These are phyloP conservation scores for Sander vitreus DNA, from an alignment of 2,113 vertebrate genomes.

Conservation along the genomic window DNA sequence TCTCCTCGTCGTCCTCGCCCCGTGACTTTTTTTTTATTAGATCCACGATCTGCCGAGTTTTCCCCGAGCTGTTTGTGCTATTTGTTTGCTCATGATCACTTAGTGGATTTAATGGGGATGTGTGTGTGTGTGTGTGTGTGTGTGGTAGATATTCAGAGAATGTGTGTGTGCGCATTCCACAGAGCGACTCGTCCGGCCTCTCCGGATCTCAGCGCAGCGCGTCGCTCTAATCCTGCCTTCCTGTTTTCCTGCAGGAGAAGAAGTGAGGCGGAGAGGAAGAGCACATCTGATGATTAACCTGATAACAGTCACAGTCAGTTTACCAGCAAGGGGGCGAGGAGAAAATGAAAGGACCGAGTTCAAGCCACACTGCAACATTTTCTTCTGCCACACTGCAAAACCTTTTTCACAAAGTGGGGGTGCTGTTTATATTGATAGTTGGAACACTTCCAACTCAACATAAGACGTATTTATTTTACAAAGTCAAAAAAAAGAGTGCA, in stretches of 20 bases:
- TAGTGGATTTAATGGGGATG: conserved; percentile 63
- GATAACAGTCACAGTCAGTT: conserved; percentile 60
- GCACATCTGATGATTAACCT: conserved; percentile 80
- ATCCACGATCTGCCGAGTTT: conserved; percentile 45
- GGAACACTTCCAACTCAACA: not conserved
- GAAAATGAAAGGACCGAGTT: not conserved
- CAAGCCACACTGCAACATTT: not conserved
- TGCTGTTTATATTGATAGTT: not conserved
- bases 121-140: conserved; percentile 5
- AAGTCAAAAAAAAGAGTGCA: not conserved
- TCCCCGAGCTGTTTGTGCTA: conserved; percentile 63
- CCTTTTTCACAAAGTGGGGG: not conserved
- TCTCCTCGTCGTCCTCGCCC: conserved; percentile 43
- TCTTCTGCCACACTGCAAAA: too few relatives aligned
- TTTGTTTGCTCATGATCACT: conserved; percentile 73
- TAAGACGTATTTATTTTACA: not conserved
- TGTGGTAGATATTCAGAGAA: conserved; percentile 3
- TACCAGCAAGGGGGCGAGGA: conserved; percentile 37
- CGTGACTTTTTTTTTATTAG: conserved; percentile 61
- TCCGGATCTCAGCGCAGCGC: conserved; percentile 81
- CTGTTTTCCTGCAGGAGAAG: conserved; percentile 80
- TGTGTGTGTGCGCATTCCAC: conserved; percentile 60
- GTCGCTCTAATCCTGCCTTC: conserved; percentile 84
- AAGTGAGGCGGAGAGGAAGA: conserved; percentile 78
- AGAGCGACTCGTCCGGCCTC: conserved; percentile 70